These are phyloP conservation scores for Scaptomyza reducta DNA, from an alignment of 2,888 invertebrate genomes.

Conservation along the genomic window DNA sequence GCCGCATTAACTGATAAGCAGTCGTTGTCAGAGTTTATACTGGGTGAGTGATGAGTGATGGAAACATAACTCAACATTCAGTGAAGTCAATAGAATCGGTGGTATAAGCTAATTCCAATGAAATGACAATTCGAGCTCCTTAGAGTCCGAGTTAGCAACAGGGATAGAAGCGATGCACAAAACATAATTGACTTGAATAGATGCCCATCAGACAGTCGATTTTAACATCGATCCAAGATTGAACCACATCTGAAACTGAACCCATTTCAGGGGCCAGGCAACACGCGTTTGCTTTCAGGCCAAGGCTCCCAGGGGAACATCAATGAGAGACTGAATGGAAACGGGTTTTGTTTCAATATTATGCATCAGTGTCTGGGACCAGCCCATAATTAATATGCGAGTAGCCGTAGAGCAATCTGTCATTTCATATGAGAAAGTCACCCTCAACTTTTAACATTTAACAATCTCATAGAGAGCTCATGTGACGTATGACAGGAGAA, in stretches of 20 bases:
- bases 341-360: constrained; percentile 39
- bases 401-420: constrained; percentile 57
- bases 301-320: constrained; percentile 43
- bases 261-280: constrained; percentile 6
- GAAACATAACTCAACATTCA: constrained; percentile 32
- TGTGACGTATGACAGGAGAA: constrained; percentile 19
- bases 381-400: constrained; percentile 68
- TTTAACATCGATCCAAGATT: constrained; percentile 11
- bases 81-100: constrained; percentile 24
- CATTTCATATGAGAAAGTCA: constrained; percentile 29
- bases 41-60: constrained; percentile 46
- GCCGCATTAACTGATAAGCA: constrained; percentile 58
- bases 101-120: constrained; percentile 28
- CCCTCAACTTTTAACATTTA: constrained; percentile 16
- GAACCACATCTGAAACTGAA: constrained; percentile 35
- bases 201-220: constrained; percentile 2
- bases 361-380: constrained; percentile 12
- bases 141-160: neutral
- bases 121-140: constrained; percentile 42
- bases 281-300: constrained; percentile 43
- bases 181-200: constrained; percentile 32
- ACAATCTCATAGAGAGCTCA: constrained; percentile 21
- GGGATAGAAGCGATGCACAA: constrained; percentile 20
- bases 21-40: constrained; percentile 6
- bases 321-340: constrained; percentile 8